Evolutionary conservation across 2,888 invertebrate genomes (phyloP).

Genomic region (Nymphalis c-album): DNA sequence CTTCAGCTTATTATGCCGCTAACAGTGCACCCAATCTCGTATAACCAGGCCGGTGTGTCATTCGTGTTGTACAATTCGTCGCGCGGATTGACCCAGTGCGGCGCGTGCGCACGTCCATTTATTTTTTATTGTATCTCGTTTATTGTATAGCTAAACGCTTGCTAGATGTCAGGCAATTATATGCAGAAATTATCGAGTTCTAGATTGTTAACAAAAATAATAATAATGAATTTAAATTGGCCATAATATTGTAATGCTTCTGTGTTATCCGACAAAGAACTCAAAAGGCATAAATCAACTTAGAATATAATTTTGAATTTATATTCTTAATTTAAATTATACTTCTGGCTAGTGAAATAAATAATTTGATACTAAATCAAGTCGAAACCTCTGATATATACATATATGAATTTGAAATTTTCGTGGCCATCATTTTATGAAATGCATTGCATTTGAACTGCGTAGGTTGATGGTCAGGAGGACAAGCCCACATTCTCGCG

Average conservation of each 20-base stretch:
- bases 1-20: conserved; percentile 26
- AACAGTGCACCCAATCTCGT: conserved; percentile 21
- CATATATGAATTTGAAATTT: not conserved
- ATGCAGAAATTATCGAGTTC: conserved; percentile 15
- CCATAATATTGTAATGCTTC: conserved; percentile 14
- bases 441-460: not conserved
- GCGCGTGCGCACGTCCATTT: conserved; percentile 53
- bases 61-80: conserved; percentile 64
- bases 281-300: not conserved
- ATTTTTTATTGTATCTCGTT: conserved; percentile 37
- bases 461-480: conserved; percentile 18
- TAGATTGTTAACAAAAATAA: conserved; percentile 1
- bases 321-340: not conserved
- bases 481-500: conserved; percentile 30
- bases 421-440: not conserved
- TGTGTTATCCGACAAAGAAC: not conserved
- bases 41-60: conserved; percentile 55
- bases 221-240: conserved; percentile 13
- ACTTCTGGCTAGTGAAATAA: too few species aligned
- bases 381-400: not conserved
- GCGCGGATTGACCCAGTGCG: conserved; percentile 61
- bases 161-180: conserved; percentile 28
- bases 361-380: not conserved
- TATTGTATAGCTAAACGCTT: conserved; percentile 19
- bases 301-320: not conserved